phyloP scores from a whole-genome alignment of 2,113 vertebrate species.

The Lagopus leucura region DNA sequence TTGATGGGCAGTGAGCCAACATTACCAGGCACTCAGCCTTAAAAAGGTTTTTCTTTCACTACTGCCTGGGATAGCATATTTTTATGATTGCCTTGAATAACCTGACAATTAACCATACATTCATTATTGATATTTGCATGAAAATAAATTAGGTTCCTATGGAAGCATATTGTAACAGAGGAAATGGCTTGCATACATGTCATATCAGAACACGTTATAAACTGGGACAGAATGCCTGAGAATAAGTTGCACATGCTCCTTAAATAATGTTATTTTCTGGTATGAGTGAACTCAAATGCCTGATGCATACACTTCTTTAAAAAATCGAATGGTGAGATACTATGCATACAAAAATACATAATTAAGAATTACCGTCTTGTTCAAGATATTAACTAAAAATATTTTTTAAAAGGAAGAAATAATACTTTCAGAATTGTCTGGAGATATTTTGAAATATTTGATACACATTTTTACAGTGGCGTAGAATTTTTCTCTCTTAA shows the following conservation, averaged over 20 bases:
- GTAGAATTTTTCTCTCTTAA: background rate
- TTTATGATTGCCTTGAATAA: background rate
- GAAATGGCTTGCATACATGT: background rate
- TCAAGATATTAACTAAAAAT: slow-evolving; percentile 25
- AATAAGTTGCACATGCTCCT: background rate
- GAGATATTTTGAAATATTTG: background rate
- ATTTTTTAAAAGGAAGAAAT: background rate
- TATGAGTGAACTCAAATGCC: background rate
- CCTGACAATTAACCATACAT: background rate
- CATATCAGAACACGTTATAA: background rate
- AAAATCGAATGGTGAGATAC: background rate
- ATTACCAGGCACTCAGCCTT: background rate
- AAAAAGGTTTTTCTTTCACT: background rate
- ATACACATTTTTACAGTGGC: slow-evolving; percentile 22
- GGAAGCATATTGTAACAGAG: background rate
- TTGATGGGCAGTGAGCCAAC: background rate
- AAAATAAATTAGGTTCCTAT: background rate
- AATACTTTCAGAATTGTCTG: background rate
- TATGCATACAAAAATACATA: slow-evolving; percentile 43
- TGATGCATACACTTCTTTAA: background rate
- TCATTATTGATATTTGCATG: background rate
- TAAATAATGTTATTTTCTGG: background rate
- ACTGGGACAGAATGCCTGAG: background rate
- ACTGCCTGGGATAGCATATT: background rate
- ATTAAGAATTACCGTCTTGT: background rate